phyloP scores from a whole-genome alignment of 2,888 invertebrate species.

The Hypomecis punctinalis region DNA sequence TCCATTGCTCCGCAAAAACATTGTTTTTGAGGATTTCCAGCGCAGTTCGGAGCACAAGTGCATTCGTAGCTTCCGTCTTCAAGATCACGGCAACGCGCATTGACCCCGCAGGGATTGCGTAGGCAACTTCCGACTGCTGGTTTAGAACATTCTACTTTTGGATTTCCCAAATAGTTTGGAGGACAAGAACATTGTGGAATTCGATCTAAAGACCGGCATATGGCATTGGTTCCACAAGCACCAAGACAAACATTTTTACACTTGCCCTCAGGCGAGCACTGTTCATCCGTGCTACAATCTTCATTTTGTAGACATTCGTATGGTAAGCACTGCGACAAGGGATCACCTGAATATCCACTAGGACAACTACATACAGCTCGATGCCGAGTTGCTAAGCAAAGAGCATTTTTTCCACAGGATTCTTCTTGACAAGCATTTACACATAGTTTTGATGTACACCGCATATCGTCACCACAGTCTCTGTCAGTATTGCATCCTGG shows the following conservation, averaged over 20 bases:
- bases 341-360: slow-evolving; percentile 93
- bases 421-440: slow-evolving; percentile 88
- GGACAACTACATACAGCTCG: slow-evolving; percentile 94
- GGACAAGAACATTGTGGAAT: slow-evolving; percentile 94
- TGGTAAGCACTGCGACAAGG: slow-evolving; percentile 89
- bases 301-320: slow-evolving; percentile 91
- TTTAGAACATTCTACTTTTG: slow-evolving; percentile 90
- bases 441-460: slow-evolving; percentile 89
- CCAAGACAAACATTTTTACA: slow-evolving; percentile 94
- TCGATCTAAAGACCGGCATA: slow-evolving; percentile 91
- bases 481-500: slow-evolving; percentile 92
- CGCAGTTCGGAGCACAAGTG: slow-evolving; percentile 91
- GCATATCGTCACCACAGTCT: slow-evolving; percentile 91
- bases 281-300: slow-evolving; percentile 92
- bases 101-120: slow-evolving; percentile 93
- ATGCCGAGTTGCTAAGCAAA: slow-evolving; percentile 92
- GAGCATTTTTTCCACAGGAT: slow-evolving; percentile 92
- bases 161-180: slow-evolving; percentile 91
- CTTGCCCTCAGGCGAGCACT: slow-evolving; percentile 87
- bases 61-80: slow-evolving; percentile 92
- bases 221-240: slow-evolving; percentile 93
- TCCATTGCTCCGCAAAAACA: slow-evolving; percentile 91
- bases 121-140: slow-evolving; percentile 90
- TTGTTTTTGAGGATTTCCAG: slow-evolving; percentile 92
- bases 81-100: slow-evolving; percentile 92